Percentiles rank a stretch among this genome's conserved stretches.
phyloP scores from a whole-genome alignment of 2,888 invertebrate genomes.

The Terebella lapidaria region DNA sequence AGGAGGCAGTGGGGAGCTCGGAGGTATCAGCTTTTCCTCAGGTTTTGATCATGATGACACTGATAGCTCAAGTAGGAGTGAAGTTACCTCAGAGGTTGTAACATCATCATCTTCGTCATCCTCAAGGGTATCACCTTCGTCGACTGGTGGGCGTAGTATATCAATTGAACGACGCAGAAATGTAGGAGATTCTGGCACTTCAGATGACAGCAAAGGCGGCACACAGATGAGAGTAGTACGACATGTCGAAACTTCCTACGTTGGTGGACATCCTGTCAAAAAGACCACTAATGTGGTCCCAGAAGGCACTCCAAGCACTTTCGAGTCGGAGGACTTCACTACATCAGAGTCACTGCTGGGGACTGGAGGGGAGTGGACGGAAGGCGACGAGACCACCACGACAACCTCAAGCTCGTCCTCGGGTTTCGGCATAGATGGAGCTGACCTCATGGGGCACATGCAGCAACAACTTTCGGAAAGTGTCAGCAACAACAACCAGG shows the following conservation, averaged over 20 bases:
- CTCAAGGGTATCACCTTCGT: too few relatives aligned
- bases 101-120: too few relatives aligned
- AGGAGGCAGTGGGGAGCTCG: too few relatives aligned
- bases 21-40: too few relatives aligned
- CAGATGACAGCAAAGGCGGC: constrained; percentile 2
- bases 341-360: not conserved
- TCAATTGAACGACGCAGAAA: too few relatives aligned
- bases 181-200: too few relatives aligned
- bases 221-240: constrained; percentile 11
- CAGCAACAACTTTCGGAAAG: not conserved
- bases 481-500: not conserved
- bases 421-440: not conserved
- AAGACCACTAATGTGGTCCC: constrained; percentile 8
- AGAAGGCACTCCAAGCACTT: too few relatives aligned
- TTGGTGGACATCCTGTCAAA: constrained; percentile 9
- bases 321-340: too few relatives aligned
- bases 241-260: constrained; percentile 10
- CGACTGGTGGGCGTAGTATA: too few relatives aligned
- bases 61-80: too few relatives aligned
- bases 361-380: not conserved
- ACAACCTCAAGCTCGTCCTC: not conserved
- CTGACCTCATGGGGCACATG: not conserved
- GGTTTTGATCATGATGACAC: too few relatives aligned
- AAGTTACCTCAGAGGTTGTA: too few relatives aligned
- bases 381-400: not conserved